Base-by-base conservation (phyloP, 2,888 invertebrate species). In the Blera fallax region DNA sequence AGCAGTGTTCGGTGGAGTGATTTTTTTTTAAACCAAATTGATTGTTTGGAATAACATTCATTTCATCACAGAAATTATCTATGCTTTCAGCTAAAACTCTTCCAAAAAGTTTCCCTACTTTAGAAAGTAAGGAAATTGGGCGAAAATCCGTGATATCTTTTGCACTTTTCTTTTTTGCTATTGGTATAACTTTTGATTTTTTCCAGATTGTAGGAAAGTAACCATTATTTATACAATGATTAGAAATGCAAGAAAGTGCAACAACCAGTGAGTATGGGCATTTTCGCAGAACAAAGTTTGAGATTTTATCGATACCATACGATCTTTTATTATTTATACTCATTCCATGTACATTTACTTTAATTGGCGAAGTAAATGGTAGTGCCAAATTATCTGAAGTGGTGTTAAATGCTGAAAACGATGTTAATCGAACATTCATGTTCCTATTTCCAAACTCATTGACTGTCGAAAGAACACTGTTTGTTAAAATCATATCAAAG, bases 281-380 rank as follows among this genome's bases (percentile, higher is more conserved):
- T 21, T 67, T 67, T 37, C 5, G 21, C 24, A 67, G 21, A 16
- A 50, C 27, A 34, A 50, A 65, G 7, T 65, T 65, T 5, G 32
- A 24, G 18, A 65, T 65, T 34, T 65, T 2, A n/a, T 65, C 50
- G 0, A 21, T 8, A n/a, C 65, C 65, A 34, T 10, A n/a, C 3
- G 50, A 50, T 24, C 37, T 65, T 65, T 65, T 0, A n/a, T 37
- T 50, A 10, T 65, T 37, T 16, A 65, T 27, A 50, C 1, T 64
- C 16, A 60, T 7, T 60, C 60, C 24, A 4, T 11, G 40, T 6
- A 45, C 3, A 7, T 45, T 32, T 1, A 50, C 21, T n/a, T 65
- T 14, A 50, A 5, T n/a, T 40, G 24, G 24, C 3, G 58, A 40
- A 6, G 48, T 48, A 21, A 48, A 21, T 10, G 48, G 48, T 11